phyloP scores from a whole-genome alignment of 2,888 invertebrate species.

The Eudiplozoon nipponicum region DNA sequence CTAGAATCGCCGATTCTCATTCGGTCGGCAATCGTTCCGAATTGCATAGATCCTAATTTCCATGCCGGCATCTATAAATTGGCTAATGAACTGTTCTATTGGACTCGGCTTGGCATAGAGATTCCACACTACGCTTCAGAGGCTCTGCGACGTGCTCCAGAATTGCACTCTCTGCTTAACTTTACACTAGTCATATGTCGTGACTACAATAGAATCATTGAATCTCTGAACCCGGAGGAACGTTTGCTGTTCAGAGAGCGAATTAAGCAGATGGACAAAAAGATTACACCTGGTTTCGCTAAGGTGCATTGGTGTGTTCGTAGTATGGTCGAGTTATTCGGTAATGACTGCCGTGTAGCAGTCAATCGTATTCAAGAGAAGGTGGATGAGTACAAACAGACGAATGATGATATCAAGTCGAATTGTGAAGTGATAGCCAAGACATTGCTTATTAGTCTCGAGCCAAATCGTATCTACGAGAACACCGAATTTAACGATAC shows the following conservation, averaged over 20 bases:
- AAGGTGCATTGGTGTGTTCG: constrained; percentile 27
- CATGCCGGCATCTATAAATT: constrained; percentile 36
- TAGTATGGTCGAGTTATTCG: constrained; percentile 25
- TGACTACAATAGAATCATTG: constrained; percentile 35
- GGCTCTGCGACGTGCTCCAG: constrained; percentile 30
- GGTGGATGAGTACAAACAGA: constrained; percentile 47
- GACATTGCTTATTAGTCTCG: constrained; percentile 24
- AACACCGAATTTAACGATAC: constrained; percentile 26
- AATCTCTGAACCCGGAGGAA: constrained; percentile 43
- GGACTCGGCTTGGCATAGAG: constrained; percentile 39
- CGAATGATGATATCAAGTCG: constrained; percentile 32
- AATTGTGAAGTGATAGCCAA: constrained; percentile 26
- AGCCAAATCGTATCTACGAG: constrained; percentile 25
- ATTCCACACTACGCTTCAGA: constrained; percentile 38
- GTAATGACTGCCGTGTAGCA: constrained; percentile 26
- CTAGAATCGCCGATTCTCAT: constrained; percentile 41
- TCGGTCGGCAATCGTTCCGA: constrained; percentile 35
- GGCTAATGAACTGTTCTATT: constrained; percentile 41
- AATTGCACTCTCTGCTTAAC: constrained; percentile 24
- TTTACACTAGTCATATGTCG: constrained; percentile 26
- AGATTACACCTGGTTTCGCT: constrained; percentile 28
- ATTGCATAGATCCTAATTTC: constrained; percentile 31
- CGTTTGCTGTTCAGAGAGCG: constrained; percentile 43
- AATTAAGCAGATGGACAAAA: constrained; percentile 32
- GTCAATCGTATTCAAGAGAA: constrained; percentile 39